Percentiles rank a stretch among this genome's conserved stretches.
Conservation (phyloP, 2,797 vertebrate genomes). For the Cossypha dichroa region DNA sequence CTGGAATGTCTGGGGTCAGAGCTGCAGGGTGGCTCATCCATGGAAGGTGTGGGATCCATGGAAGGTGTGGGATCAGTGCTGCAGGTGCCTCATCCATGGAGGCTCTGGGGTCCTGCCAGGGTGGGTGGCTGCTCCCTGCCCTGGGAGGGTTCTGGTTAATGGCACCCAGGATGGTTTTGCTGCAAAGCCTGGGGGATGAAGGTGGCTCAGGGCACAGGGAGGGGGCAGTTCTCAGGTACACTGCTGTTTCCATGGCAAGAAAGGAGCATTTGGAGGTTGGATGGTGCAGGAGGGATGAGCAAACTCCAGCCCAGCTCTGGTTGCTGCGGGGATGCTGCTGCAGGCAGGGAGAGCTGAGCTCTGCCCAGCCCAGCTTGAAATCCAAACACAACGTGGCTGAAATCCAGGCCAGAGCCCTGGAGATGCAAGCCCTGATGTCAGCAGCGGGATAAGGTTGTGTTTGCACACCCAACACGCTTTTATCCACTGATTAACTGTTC, state of each 20-base stretch:
- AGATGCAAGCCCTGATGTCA: not conserved
- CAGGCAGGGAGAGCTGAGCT: not conserved
- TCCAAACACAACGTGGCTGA: not conserved
- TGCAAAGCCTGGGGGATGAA: accelerated
- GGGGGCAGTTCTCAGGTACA: accelerated
- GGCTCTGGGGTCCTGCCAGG: accelerated
- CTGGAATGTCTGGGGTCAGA: too few species aligned
- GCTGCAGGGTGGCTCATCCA: too few species aligned
- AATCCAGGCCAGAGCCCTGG: not conserved
- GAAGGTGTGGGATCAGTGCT: too few species aligned
- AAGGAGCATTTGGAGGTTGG: not conserved
- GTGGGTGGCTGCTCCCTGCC: not conserved
- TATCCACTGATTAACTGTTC: not conserved
- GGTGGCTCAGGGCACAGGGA: not conserved
- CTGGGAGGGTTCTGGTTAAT: not conserved
- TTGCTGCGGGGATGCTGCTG: not conserved
- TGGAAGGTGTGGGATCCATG: too few species aligned
- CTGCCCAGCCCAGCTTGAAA: not conserved
- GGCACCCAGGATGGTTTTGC: accelerated
- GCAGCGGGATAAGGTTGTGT: not conserved
- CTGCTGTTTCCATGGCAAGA: not conserved
- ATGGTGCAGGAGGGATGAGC: not conserved
- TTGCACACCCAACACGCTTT: not conserved
- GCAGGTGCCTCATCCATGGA: not conserved
- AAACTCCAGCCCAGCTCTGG: not conserved